Evolutionary conservation across 2,113 vertebrate genomes (phyloP).

Genomic region (Seriola rivoliana): DNA sequence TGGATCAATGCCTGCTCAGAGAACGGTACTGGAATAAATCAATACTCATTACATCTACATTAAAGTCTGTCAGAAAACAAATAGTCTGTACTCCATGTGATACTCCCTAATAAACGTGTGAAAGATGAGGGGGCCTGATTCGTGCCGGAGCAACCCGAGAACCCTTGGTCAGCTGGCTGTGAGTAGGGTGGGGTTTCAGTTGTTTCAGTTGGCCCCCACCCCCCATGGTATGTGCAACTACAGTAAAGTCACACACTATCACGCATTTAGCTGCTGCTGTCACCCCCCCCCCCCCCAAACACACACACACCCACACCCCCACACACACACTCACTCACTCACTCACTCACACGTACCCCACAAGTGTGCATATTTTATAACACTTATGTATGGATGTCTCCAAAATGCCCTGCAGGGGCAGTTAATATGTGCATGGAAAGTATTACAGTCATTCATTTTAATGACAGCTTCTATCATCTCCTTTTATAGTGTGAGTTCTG

Average conservation of each 20-base stretch:
- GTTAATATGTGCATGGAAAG: slow-evolving; percentile 40
- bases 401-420: slow-evolving; percentile 12
- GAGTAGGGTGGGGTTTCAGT: slow-evolving; percentile 12
- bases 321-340: no score
- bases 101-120: slow-evolving; percentile 16
- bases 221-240: background rate
- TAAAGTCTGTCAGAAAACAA: slow-evolving; percentile 44
- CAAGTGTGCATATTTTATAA: slow-evolving; percentile 44
- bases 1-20: slow-evolving; percentile 49
- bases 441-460: slow-evolving; percentile 41
- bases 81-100: background rate
- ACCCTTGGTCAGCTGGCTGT: background rate
- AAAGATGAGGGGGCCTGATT: background rate
- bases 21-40: slow-evolving; percentile 61
- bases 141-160: slow-evolving; percentile 25
- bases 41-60: slow-evolving; percentile 68
- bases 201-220: slow-evolving; percentile 21
- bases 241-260: background rate
- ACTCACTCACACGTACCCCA: background rate
- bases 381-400: slow-evolving; percentile 25
- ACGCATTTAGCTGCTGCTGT: background rate
- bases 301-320: no score
- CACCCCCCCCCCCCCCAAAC: background rate
- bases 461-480: slow-evolving; percentile 31
- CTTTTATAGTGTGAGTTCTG: slow-evolving; percentile 3